Evolutionary conservation across 2,797 vertebrate species (phyloP), one percentile per base, ranked within the genome.

Genomic region (Lagorchestes hirsutus): DNA sequence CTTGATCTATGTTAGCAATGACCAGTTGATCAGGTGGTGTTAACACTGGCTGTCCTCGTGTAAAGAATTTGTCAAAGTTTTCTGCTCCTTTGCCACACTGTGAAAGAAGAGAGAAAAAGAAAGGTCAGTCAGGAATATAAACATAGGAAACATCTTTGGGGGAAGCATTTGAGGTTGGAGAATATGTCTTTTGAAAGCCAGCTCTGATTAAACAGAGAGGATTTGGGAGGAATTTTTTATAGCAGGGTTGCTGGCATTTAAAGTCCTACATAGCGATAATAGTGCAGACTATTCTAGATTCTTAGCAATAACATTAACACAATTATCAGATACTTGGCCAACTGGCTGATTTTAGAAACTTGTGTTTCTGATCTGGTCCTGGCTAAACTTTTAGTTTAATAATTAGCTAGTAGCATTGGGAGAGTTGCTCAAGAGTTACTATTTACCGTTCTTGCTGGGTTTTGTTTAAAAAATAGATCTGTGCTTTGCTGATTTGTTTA

Each of bases 1-100:
- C 99, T 98, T 99, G 99, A 98, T 99, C 99, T 93, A 99, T 99
- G 99, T 99, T 99, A 96, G 99, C 99, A 74, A 99, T 99, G 99
- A 99, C 99, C 98, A 99, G 99, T 98, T 99, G 99, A 98, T 99
- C 99, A 0, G 99, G 99, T 0, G 99, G 99, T 0, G 99, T 99
- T 98, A 99, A 96, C 98, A 99, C 99, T 0, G 99, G 99, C 96
- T 99, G 99, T 34, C 99, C 99, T 95, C 99, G 99, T 0, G 99
- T 99, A 98, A 99, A 99, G 98, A 99, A 99, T 98, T 99, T 99
- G 98, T 99, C 99, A 0, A 99, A 99, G 99, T 99, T 99, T 97
- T 99, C 99, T 0, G 99, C 99, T 55, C 99, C 99, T 98, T 99
- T 99, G 98, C 99, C 99, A 1, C 99, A 99, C 99, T 99, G 99